Base-by-base conservation (phyloP, 2,113 vertebrate genomes). In the Odobenus rosmarus region DNA sequence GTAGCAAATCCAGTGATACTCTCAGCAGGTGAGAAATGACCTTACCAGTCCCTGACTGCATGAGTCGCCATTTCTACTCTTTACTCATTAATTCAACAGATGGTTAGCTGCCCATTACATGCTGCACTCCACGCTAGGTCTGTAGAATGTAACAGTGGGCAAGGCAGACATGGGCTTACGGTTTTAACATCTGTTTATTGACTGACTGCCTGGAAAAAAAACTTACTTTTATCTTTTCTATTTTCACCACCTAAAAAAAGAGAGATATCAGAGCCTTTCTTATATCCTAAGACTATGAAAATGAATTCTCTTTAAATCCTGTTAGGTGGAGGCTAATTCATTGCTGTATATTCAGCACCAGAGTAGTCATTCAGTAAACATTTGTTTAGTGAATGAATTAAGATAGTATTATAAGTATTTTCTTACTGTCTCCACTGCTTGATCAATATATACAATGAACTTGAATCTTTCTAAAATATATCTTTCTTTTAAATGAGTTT, bases 1-100 rank as follows among this genome's bases (percentile, higher is more conserved):
- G 85, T 46, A 51, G 15, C 0, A 31, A 92, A 67, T 98, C 96
- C 46, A 97, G 95, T 61, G 95, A 97, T 24, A 42, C 95, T 82
- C 93, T 57, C 0, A 87, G 93, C 95, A 16, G 84, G 91, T 98
- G 85, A 98, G 76, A 94, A 96, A 10, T 23, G 10, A 51, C 33
- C 53, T 13, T 31, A 24, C 31, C 33, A n/a, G 26, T 49, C 24
- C 72, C 36, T 3, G 28, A 5, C 23, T 89, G 81, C 62, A 77
- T 82, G 28, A 42, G 26, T 28, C 7, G 51, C 3, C 49, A 51
- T 93, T 80, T 51, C 39, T 46, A 8, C n/a, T 61, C 21, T 51
- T 86, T 6, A 15, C 49, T 61, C 33, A 36, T 84, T 90, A n/a
- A 85, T 36, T 95, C 5, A 55, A 7, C 62, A 76, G 33, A 61